These are phyloP conservation scores for Nowickia ferox DNA, from an alignment of 2,888 invertebrate species.

Conservation along the genomic window DNA sequence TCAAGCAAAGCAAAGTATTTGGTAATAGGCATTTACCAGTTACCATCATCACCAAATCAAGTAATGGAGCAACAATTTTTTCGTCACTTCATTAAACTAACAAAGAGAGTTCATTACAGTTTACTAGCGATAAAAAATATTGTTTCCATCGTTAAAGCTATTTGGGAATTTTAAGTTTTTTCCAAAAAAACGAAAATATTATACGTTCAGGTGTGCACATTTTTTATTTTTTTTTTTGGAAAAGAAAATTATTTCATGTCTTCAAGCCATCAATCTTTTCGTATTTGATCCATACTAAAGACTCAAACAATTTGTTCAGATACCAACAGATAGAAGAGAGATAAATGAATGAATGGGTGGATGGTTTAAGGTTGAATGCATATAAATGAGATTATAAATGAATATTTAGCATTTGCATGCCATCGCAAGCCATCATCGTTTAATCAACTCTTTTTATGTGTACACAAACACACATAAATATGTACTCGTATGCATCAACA, in stretches of 20 bases:
- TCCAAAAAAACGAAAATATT: background rate
- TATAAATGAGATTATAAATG: slow-evolving; percentile 42
- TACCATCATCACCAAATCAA: slow-evolving; percentile 33
- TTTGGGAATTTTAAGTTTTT: slow-evolving; percentile 37
- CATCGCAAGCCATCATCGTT: slow-evolving; percentile 47
- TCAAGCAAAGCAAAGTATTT: background rate
- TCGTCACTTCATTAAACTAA: slow-evolving; percentile 39
- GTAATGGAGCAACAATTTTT: slow-evolving; percentile 25
- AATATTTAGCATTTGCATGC: slow-evolving; percentile 46
- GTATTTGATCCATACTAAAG: slow-evolving; percentile 11
- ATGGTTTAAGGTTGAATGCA: slow-evolving; percentile 34
- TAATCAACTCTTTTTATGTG: slow-evolving; percentile 47
- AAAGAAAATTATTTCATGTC: slow-evolving; percentile 47
- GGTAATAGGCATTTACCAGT: slow-evolving; percentile 25
- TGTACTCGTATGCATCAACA: no score
- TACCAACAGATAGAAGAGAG: slow-evolving; percentile 20
- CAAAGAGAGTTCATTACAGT: slow-evolving; percentile 45
- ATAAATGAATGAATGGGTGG: slow-evolving; percentile 31
- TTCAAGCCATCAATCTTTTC: slow-evolving; percentile 58
- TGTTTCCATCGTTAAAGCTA: slow-evolving; percentile 12
- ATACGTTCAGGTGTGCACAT: slow-evolving; percentile 43
- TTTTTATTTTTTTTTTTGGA: background rate
- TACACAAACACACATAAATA: background rate
- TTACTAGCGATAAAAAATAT: background rate
- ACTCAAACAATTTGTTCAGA: slow-evolving; percentile 18